A percentile compares a stretch with the other conserved stretches of the same genome.
Evolutionary conservation across 1,140 invertebrate species (phyloP).

Genomic region (Kradibia gibbosae): DNA sequence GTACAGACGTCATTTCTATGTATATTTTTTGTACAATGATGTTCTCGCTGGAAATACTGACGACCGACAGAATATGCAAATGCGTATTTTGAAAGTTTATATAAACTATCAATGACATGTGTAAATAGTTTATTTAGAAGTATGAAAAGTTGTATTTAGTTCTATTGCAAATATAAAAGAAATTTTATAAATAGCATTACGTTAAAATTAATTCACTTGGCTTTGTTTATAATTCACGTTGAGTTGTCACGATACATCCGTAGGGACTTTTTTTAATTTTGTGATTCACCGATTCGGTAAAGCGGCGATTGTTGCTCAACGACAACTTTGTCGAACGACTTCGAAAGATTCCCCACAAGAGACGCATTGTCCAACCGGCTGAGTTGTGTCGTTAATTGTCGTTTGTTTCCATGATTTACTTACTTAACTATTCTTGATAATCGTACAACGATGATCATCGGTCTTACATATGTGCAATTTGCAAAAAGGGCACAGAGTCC

Average conservation of each 20-base stretch:
- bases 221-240: slow-evolving; percentile 18
- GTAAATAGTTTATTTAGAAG: slow-evolving; percentile 47
- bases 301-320: too few species aligned
- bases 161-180: slow-evolving; percentile 14
- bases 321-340: slow-evolving; percentile 2
- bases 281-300: slow-evolving; percentile 31
- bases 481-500: too few species aligned
- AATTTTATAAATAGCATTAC: slow-evolving; percentile 36
- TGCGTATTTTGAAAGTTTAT: slow-evolving; percentile 23
- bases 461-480: too few species aligned
- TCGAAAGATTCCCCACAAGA: too few species aligned
- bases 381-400: too few species aligned
- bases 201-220: slow-evolving; percentile 17
- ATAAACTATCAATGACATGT: slow-evolving; percentile 37
- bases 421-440: too few species aligned
- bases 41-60: slow-evolving; percentile 35
- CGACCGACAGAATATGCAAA: background rate
- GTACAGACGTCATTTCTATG: slow-evolving; percentile 25
- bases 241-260: slow-evolving; percentile 12
- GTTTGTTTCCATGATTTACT: too few species aligned
- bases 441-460: background rate
- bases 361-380: too few species aligned
- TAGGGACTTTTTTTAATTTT: slow-evolving; percentile 40
- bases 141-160: slow-evolving; percentile 43
- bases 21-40: slow-evolving; percentile 39